Evolutionary conservation across 2,888 invertebrate genomes (phyloP).

Genomic region (Itoplectis maculator): DNA sequence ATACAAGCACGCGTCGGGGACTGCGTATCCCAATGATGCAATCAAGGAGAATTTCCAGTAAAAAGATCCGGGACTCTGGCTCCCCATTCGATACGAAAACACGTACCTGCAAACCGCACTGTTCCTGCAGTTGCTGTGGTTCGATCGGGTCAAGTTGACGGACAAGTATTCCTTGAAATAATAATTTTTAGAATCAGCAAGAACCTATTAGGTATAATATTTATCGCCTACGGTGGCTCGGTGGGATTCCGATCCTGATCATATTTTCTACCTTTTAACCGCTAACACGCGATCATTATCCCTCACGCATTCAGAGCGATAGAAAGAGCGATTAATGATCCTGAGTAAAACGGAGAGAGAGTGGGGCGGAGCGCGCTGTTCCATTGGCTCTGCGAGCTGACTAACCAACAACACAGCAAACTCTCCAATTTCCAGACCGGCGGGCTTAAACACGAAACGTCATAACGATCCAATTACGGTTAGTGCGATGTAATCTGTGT

Average conservation of each 20-base stretch:
- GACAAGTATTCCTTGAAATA: too few relatives aligned
- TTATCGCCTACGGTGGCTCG: background rate
- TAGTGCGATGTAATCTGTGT: background rate
- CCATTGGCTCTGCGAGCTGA: background rate
- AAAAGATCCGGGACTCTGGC: constrained; percentile 61
- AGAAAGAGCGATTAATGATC: background rate
- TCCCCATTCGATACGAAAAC: background rate
- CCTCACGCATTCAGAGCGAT: background rate
- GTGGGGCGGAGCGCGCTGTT: background rate
- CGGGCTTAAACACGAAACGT: background rate
- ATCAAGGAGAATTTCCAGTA: constrained; percentile 48
- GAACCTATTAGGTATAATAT: background rate
- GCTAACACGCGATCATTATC: background rate
- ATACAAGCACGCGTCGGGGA: constrained; percentile 58
- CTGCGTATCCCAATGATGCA: constrained; percentile 58
- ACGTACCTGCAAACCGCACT: background rate
- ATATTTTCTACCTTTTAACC: background rate
- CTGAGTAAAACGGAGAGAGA: background rate
- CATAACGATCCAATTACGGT: background rate
- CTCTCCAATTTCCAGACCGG: background rate
- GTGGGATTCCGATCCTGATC: background rate
- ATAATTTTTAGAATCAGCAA: background rate
- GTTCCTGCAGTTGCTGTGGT: background rate
- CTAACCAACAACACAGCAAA: background rate
- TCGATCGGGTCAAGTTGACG: background rate